Evolutionary conservation across 2,113 vertebrate species (phyloP).

Genomic region (Strix aluco): DNA sequence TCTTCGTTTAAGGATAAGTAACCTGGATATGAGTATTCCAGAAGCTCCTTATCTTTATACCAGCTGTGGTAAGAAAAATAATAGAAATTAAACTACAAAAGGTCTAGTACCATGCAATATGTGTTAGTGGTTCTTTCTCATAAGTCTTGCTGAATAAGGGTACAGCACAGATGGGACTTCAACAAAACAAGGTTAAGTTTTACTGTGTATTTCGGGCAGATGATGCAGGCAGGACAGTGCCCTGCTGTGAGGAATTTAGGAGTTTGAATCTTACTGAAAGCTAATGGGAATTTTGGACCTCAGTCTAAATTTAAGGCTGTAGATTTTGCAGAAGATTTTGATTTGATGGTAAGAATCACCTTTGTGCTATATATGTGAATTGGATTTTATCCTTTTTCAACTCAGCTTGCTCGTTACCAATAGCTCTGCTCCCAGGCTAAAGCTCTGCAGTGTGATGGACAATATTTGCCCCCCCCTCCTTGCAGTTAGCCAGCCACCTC

Average conservation of each 20-base stretch:
- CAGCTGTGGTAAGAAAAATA: slow-evolving; percentile 78
- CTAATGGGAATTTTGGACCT: background rate
- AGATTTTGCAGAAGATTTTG: background rate
- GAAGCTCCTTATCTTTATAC: slow-evolving; percentile 95
- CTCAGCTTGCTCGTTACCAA: background rate
- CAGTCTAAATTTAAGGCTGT: background rate
- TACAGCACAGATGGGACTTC: background rate
- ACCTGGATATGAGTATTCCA: slow-evolving; percentile 91
- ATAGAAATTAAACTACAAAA: background rate
- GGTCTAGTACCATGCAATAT: rapidly evolving
- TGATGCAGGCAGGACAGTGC: background rate
- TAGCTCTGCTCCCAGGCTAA: background rate
- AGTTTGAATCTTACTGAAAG: background rate
- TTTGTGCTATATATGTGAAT: background rate
- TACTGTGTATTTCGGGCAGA: background rate
- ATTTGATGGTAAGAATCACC: background rate
- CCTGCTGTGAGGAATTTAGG: background rate
- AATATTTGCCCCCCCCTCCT: background rate
- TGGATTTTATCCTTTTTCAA: background rate
- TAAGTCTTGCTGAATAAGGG: background rate
- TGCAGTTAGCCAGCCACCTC: background rate
- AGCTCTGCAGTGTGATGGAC: background rate
- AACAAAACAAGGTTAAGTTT: background rate
- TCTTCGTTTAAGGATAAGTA: slow-evolving; percentile 90
- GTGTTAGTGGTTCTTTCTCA: background rate